Evolutionary conservation across 1,140 invertebrate species (phyloP).

Genomic region (Samia ricini): DNA sequence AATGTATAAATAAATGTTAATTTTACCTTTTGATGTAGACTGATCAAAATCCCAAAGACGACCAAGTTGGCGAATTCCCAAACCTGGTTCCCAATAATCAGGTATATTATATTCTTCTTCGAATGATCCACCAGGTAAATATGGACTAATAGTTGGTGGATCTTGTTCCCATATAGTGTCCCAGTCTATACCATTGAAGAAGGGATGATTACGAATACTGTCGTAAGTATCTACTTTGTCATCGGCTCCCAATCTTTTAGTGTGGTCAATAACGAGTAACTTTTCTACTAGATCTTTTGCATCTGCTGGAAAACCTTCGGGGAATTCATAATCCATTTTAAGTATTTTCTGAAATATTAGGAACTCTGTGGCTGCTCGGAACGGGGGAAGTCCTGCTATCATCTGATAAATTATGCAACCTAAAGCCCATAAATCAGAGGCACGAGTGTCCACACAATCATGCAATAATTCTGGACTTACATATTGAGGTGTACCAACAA

Average conservation of each 20-base stretch:
- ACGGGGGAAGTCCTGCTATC: constrained; percentile 95
- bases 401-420: constrained; percentile 99
- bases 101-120: constrained; percentile 86
- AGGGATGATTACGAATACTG: constrained; percentile 90
- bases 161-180: constrained; percentile 86
- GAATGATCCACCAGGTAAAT: constrained; percentile 87
- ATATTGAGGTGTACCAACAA: constrained; percentile 99
- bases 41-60: constrained; percentile 86
- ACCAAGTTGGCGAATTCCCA: constrained; percentile 89
- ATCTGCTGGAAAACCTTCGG: constrained; percentile 90
- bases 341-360: constrained; percentile 98
- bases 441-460: constrained; percentile 86
- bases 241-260: constrained; percentile 88
- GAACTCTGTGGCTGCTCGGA: constrained; percentile 95
- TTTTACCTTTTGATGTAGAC: constrained; percentile 67
- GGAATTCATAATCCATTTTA: constrained; percentile 94
- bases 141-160: constrained; percentile 91
- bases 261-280: constrained; percentile 90
- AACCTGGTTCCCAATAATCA: constrained; percentile 89
- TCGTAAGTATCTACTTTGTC: constrained; percentile 87
- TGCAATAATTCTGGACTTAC: constrained; percentile 97
- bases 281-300: constrained; percentile 93
- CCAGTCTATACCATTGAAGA: constrained; percentile 92
- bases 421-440: constrained; percentile 98
- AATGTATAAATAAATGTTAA: constrained; percentile 11